Evolutionary conservation across 2,888 invertebrate genomes (phyloP).

Genomic region (Parthenolecanium corni): DNA sequence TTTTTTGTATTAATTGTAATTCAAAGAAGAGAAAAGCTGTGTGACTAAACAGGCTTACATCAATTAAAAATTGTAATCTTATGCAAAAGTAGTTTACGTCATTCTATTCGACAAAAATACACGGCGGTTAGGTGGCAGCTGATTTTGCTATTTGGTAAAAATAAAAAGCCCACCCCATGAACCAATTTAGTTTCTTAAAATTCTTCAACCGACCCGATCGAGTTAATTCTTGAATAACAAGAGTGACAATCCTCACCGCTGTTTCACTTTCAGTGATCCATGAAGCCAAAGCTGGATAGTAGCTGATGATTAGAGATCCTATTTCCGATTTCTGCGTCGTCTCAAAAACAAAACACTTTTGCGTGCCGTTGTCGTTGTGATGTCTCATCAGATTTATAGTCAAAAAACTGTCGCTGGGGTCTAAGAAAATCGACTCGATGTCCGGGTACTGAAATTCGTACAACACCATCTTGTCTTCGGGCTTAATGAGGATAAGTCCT

Average conservation of each 20-base stretch:
- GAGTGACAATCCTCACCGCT: slow-evolving; percentile 42
- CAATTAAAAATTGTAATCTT: too few relatives aligned
- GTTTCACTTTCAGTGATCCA: slow-evolving; percentile 66
- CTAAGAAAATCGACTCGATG: slow-evolving; percentile 79
- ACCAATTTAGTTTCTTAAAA: too few relatives aligned
- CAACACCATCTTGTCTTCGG: slow-evolving; percentile 81
- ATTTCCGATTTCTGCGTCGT: slow-evolving; percentile 82
- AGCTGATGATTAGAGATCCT: slow-evolving; percentile 81
- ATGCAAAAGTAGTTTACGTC: too few relatives aligned
- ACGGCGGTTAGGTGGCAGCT: too few relatives aligned
- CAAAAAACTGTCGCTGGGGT: slow-evolving; percentile 83
- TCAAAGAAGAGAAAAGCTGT: too few relatives aligned
- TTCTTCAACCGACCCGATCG: not conserved
- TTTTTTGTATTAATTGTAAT: too few relatives aligned
- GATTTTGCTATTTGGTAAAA: too few relatives aligned
- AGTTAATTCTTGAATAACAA: not conserved
- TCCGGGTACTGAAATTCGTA: slow-evolving; percentile 84
- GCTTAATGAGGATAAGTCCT: slow-evolving; percentile 79
- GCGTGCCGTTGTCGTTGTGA: slow-evolving; percentile 48
- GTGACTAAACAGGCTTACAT: too few relatives aligned
- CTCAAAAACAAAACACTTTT: slow-evolving; percentile 84
- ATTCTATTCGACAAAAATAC: too few relatives aligned
- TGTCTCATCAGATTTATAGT: slow-evolving; percentile 72
- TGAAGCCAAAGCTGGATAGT: slow-evolving; percentile 71
- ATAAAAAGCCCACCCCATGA: too few relatives aligned